Evolutionary conservation across 1,140 invertebrate species (phyloP), one percentile per base, ranked within the genome.

Genomic region (Diprion similis): DNA sequence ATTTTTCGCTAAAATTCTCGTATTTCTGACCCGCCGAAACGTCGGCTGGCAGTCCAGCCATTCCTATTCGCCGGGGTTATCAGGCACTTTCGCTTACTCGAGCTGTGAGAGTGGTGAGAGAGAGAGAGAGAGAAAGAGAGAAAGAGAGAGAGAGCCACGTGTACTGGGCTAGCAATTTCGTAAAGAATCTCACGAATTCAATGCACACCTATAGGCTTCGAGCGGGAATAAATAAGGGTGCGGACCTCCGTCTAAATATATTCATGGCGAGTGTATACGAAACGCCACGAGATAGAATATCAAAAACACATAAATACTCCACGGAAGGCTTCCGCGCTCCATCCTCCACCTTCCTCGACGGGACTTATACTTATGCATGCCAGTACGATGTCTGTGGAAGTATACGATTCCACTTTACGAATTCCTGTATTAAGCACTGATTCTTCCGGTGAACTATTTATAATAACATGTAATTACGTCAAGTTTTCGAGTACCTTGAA

Each of bases 161-260:
- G 70, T 71, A 51, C 66, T 18, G 70, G 70, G 66, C 73, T 59
- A 78, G 74, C 80, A 81, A 81, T 81, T 83, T 81, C 70, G 66
- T 75, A 75, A 83, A 82, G 81, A 83, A 83, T 83, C 71, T 74
- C 67, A 72, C 79, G 78, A 83, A 83, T 83, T 83, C 77, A 72
- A 83, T 83, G 79, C 79, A 81, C 80, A 83, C 71, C 81, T 82
- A 81, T 77, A 76, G 71, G n/a, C 11, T 15, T 13, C 68, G 70
- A 69, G 70, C 71, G 66, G 68, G 78, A 78, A 83, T 83, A 82
- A 83, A 83, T 83, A 83, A 79, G 78, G 74, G 71, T 71, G 72
- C 74, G 59, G 59, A 17, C 59, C 17, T 68, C 15, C 0, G 66
- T 68, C 15, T 18, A 68, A 68, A 68, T 68, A 68, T 68, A 68